Evolutionary conservation across 2,888 invertebrate genomes (phyloP), one percentile per base, ranked within the genome.

Genomic region (Crematogaster levior): DNA sequence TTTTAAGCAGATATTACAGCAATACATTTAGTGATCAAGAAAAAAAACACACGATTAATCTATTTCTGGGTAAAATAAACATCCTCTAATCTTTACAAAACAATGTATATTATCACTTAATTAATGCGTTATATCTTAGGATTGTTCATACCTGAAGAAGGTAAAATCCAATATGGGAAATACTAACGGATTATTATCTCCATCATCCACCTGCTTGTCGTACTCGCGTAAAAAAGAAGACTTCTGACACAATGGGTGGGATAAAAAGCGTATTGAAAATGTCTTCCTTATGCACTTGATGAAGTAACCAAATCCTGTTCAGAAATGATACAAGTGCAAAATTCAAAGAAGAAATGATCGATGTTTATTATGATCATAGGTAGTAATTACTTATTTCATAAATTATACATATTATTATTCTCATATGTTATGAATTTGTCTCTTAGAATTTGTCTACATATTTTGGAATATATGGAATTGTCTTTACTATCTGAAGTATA

Each of bases 1-100:
- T 0, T n/a, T 95, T 99, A 12, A 99, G 99, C 88, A 96, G 99
- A 84, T 99, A 99, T 95, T 99, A 99, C 94, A 99, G 99, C 92
- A 99, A 99, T 93, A 98, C 99, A 0, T 99, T 99, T 94, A 96
- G 97, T 89, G 99, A 99, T 95, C 98, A 99, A 1, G 99, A 99
- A 93, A 99, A 99, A 92, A 99, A 99, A 94, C 98, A 98, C 93
- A 98, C 99, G 0, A 99, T 99, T 93, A 99, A 99, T 94, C 95
- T 99, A 86, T 99, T 99, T 94, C 96, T 99, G 73, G 99, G 97
- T 90, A 89, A 85, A 51, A 72, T 21, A 9, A 3, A 7, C 10
- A 58, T 18, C n/a, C n/a, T n/a, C 18, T 18, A n/a, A 30, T 79
- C n/a, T 58, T 72, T n/a, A 6, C 6, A 21, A 58, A 60, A 73